Evolutionary conservation across 30 jellyfish, hydroid and myxozoan genomes (phyloP).

Genomic region (Aurelia aurita): DNA sequence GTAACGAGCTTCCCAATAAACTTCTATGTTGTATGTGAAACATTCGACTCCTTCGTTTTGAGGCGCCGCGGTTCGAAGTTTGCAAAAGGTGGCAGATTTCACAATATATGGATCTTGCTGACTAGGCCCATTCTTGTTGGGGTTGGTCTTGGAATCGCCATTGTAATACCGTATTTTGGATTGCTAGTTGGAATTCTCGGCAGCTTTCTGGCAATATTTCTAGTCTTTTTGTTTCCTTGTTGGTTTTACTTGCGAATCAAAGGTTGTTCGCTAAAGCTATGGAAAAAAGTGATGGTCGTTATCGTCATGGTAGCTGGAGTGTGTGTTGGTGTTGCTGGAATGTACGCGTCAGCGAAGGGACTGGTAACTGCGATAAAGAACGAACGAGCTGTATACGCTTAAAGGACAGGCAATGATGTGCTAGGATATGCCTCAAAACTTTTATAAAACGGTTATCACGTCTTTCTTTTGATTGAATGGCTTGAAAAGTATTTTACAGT

Average conservation of each 20-base stretch:
- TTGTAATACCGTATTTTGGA: constrained; percentile 64
- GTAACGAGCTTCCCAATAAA: constrained; percentile 48
- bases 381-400: not conserved
- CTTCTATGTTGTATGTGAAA: constrained; percentile 57
- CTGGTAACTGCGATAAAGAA: constrained; percentile 14
- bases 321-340: constrained; percentile 45
- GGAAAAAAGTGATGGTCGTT: constrained; percentile 11
- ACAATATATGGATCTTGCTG: constrained; percentile 49
- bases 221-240: constrained; percentile 52
- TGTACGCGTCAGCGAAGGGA: constrained; percentile 48
- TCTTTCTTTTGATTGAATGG: too few relatives aligned
- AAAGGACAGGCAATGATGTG: not conserved
- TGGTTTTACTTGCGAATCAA: constrained; percentile 46
- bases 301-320: constrained; percentile 35
- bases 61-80: constrained; percentile 22
- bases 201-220: constrained; percentile 43
- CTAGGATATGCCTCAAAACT: too few relatives aligned
- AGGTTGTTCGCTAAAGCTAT: constrained; percentile 21
- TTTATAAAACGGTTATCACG: too few relatives aligned
- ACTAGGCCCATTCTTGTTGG: constrained; percentile 62
- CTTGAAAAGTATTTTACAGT: too few relatives aligned
- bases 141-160: constrained; percentile 29
- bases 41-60: constrained; percentile 34
- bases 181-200: constrained; percentile 58
- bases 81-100: constrained; percentile 21